phyloP scores from a whole-genome alignment of 2,888 invertebrate species.

The Poecilobothrus nobilitatus region DNA sequence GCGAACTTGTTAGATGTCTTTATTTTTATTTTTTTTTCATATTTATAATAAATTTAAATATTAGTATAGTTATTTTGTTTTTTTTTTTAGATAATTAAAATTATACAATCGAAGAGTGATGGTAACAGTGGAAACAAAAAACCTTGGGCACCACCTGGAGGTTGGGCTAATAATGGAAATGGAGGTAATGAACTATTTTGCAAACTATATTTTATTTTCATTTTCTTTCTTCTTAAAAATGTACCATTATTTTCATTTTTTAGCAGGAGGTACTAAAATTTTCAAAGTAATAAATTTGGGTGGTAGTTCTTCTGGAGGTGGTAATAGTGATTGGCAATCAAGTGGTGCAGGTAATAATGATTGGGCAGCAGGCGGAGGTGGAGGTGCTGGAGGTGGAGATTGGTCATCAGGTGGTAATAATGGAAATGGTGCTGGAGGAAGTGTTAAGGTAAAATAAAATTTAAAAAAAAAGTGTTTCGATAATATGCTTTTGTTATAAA shows the following conservation, averaged over 20 bases:
- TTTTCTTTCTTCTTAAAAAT: neutral
- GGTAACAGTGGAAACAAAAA: no score
- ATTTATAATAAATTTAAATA: no score
- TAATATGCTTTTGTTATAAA: no score
- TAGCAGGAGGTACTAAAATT: neutral
- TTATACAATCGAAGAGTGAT: neutral
- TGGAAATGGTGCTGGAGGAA: no score
- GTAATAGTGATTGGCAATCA: neutral
- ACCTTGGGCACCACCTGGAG: neutral
- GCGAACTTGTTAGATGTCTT: no score
- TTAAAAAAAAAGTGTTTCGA: no score
- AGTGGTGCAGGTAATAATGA: neutral
- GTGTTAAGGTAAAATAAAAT: no score
- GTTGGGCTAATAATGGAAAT: neutral
- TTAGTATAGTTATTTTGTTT: no score
- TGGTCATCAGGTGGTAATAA: no score
- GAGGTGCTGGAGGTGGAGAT: no score
- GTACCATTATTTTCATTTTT: neutral
- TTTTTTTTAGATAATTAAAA: neutral
- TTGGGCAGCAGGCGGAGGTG: neutral
- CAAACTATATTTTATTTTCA: no score
- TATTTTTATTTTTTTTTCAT: no score
- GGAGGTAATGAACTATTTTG: neutral
- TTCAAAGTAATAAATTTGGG: neutral
- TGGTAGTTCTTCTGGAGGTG: neutral